These are phyloP conservation scores for Pelodiscus sinensis DNA, from an alignment of 2,113 vertebrate genomes.

Conservation along the genomic window DNA sequence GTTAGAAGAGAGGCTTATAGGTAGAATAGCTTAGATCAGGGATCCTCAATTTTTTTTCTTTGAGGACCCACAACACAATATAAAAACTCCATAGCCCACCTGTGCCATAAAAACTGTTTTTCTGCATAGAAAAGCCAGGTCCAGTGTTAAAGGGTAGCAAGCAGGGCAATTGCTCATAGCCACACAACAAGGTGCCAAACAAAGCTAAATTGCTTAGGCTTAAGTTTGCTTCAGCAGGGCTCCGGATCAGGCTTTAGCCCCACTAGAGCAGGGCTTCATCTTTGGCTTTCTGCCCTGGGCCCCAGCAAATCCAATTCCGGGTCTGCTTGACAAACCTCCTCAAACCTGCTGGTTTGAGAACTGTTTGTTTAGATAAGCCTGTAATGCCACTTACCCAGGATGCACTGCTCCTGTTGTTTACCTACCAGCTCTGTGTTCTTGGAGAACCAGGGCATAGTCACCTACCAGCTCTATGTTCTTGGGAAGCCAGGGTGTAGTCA, in stretches of 20 bases:
- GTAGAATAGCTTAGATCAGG: neutral
- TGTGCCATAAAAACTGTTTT: neutral
- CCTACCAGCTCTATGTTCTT: too few relatives aligned
- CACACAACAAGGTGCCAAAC: too few relatives aligned
- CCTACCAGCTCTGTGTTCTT: too few relatives aligned
- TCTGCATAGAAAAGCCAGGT: neutral
- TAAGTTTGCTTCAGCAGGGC: neutral
- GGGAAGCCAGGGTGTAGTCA: too few relatives aligned
- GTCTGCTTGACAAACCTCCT: neutral
- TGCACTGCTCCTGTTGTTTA: neutral
- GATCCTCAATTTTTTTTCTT: neutral
- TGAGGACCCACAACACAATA: neutral
- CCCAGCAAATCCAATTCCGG: neutral
- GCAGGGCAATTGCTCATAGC: too few relatives aligned
- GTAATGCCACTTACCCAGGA: neutral
- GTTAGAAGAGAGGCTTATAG: neutral
- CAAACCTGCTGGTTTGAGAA: neutral
- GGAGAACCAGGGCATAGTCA: too few relatives aligned
- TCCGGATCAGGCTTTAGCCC: neutral
- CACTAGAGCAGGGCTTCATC: neutral
- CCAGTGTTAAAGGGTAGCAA: neutral
- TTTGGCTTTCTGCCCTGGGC: neutral
- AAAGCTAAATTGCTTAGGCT: neutral
- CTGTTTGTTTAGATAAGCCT: neutral
- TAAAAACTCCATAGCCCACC: neutral